Percentiles rank a stretch among this genome's conserved stretches.
These are phyloP conservation scores for Bombylius major DNA, from an alignment of 2,888 invertebrate genomes.

Conservation along the genomic window DNA sequence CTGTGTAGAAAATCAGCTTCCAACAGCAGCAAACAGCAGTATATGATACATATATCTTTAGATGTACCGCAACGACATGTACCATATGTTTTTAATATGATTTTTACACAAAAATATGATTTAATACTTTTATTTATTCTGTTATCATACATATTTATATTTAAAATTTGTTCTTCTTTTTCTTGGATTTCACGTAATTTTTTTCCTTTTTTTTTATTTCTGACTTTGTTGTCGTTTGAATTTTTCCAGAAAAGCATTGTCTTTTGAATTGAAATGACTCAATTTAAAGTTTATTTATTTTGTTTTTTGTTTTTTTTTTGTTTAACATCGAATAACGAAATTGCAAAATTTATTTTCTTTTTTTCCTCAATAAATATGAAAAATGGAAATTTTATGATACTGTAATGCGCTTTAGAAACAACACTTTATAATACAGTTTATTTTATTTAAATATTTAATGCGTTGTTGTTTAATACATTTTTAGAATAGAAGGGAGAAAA, in stretches of 20 bases:
- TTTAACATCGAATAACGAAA: too few relatives aligned
- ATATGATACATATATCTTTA: too few relatives aligned
- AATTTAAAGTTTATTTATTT: background rate
- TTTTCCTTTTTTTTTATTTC: background rate
- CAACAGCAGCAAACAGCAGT: too few relatives aligned
- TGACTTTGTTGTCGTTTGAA: background rate
- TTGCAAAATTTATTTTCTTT: background rate
- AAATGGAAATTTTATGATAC: background rate
- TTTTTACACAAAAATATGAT: constrained; percentile 18
- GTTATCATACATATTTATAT: constrained; percentile 3
- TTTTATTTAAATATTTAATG: too few relatives aligned
- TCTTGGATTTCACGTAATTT: constrained; percentile 1
- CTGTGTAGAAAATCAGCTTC: too few relatives aligned
- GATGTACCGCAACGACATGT: constrained; percentile 12
- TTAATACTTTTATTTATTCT: constrained; percentile 17
- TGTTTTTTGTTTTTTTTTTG: too few relatives aligned
- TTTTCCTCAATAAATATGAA: background rate
- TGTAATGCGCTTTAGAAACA: background rate
- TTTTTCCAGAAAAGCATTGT: constrained; percentile 4
- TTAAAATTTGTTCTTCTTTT: background rate
- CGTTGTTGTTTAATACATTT: too few relatives aligned
- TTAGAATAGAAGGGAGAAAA: too few relatives aligned
- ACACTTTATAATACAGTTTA: too few relatives aligned
- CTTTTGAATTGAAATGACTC: constrained; percentile 12
- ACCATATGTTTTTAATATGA: constrained; percentile 19